These are phyloP conservation scores for Gallinago paraguaiae DNA, from an alignment of 2,113 vertebrate species.

Conservation along the genomic window DNA sequence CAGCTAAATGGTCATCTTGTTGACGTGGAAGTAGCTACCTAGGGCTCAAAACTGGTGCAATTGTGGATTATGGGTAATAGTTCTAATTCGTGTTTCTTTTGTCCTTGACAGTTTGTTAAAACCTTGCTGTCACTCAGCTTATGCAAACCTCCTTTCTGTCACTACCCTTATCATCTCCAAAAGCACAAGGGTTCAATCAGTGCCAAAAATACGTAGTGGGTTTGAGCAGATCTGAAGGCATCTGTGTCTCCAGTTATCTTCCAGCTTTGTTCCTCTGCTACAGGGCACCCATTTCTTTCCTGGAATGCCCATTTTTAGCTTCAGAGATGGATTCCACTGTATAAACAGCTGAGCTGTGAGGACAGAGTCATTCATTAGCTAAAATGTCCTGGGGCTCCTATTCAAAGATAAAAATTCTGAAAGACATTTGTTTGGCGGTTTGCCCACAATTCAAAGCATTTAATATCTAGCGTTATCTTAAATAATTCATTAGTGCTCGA, in stretches of 20 bases:
- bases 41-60: not conserved
- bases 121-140: not conserved
- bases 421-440: constrained; percentile 31
- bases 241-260: not conserved
- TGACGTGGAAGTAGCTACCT: not conserved
- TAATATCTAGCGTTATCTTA: constrained; percentile 53
- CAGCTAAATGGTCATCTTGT: not conserved
- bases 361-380: not conserved
- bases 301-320: not conserved
- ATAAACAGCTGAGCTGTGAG: not conserved
- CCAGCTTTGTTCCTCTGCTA: not conserved
- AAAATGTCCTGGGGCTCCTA: not conserved
- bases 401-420: constrained; percentile 6
- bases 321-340: not conserved
- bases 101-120: not conserved
- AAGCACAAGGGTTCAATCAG: not conserved
- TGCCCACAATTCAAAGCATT: constrained; percentile 24
- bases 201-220: not conserved
- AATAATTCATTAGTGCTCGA: constrained; percentile 63
- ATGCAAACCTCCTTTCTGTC: not conserved
- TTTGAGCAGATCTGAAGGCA: not conserved
- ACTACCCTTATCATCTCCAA: not conserved
- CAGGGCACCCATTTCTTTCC: not conserved
- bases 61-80: not conserved
- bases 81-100: not conserved